Percentiles rank a stretch among this genome's conserved stretches.
These are phyloP conservation scores for Alectura lathami DNA, from an alignment of 2,113 vertebrate genomes.

Conservation along the genomic window DNA sequence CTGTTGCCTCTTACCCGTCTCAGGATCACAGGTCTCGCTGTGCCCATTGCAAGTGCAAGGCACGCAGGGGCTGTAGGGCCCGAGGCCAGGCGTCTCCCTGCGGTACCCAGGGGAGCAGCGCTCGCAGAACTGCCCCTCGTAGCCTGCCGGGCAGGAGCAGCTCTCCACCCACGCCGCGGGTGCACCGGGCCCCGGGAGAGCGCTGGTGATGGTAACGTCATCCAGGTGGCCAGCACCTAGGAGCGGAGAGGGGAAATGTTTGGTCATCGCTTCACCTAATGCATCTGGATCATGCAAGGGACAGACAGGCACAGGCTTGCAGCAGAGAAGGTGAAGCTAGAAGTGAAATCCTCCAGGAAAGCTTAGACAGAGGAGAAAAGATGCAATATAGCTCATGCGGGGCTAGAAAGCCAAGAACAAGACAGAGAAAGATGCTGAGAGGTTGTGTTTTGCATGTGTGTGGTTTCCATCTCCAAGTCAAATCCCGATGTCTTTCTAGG, in stretches of 20 bases:
- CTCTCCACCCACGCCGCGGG: conserved; percentile 91
- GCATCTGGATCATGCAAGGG: accelerated
- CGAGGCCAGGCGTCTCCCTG: conserved; percentile 79
- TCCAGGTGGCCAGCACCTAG: conserved; percentile 91
- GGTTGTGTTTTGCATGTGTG: neutral
- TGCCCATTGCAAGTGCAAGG: conserved; percentile 90
- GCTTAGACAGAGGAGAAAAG: neutral
- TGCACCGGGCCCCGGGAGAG: conserved; percentile 77
- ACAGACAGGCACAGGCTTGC: neutral
- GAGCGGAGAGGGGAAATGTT: neutral
- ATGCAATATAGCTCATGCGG: neutral
- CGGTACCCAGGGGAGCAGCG: conserved; percentile 86
- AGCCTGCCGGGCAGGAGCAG: conserved; percentile 90
- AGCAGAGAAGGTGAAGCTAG: neutral
- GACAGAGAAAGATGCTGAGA: neutral
- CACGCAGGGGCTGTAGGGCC: conserved; percentile 90
- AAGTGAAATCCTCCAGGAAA: neutral
- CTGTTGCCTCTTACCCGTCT: conserved; percentile 78
- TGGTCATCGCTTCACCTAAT: accelerated
- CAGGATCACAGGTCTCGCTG: conserved; percentile 87
- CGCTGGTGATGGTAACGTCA: conserved; percentile 85
- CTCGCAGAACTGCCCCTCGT: conserved; percentile 93
- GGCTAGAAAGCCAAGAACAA: neutral
- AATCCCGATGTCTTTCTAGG: neutral
- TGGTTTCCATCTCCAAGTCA: neutral